Evolutionary conservation across 2,888 invertebrate species (phyloP).

Genomic region (Euspilapteryx auroguttella): DNA sequence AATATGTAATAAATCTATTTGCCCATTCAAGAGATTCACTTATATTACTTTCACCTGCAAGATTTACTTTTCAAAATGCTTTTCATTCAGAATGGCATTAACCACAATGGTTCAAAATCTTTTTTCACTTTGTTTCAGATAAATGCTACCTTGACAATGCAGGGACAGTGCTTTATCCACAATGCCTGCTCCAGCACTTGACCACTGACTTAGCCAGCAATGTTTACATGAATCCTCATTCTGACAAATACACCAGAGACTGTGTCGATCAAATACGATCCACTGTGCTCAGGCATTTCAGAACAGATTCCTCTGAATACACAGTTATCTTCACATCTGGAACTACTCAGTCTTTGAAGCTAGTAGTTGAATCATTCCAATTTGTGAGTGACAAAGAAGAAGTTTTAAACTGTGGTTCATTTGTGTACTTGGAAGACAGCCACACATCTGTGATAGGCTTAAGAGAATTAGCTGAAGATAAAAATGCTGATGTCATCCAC

Average conservation of each 20-base stretch:
- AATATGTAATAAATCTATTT: too few species aligned
- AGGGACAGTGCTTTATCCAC: constrained; percentile 81
- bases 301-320: constrained; percentile 79
- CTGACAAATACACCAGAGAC: constrained; percentile 80
- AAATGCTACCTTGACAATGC: constrained; percentile 87
- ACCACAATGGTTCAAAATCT: background rate
- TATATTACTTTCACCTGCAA: too few species aligned
- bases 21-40: too few species aligned
- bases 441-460: constrained; percentile 96
- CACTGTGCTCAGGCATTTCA: constrained; percentile 83
- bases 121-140: constrained; percentile 41
- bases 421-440: constrained; percentile 84
- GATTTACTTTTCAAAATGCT: too few species aligned
- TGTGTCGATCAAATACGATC: constrained; percentile 81
- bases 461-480: constrained; percentile 70
- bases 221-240: constrained; percentile 91
- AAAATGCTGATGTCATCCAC: constrained; percentile 55
- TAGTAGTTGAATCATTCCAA: constrained; percentile 79
- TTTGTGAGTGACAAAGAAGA: constrained; percentile 33
- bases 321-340: constrained; percentile 92
- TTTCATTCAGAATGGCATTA: too few species aligned
- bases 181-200: constrained; percentile 69
- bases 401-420: constrained; percentile 55
- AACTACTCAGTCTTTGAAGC: constrained; percentile 84
- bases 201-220: constrained; percentile 68